These are phyloP conservation scores for Timema cristinae DNA, from an alignment of 2,888 invertebrate genomes.

Conservation along the genomic window DNA sequence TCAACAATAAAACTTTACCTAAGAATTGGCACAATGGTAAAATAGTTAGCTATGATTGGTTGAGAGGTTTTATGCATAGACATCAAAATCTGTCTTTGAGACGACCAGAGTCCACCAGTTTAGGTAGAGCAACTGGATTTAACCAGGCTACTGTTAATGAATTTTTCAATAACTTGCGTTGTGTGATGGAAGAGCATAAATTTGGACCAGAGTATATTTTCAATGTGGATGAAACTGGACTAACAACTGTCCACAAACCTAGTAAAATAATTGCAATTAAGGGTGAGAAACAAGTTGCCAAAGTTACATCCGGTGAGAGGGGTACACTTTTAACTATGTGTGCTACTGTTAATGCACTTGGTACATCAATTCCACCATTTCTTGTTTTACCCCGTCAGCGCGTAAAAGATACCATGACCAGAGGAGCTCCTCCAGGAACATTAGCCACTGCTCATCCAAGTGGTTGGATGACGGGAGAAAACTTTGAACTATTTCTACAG, in stretches of 20 bases:
- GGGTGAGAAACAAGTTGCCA: slow-evolving; percentile 1
- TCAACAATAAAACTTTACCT: neutral
- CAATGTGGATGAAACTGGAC: neutral
- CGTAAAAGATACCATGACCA: neutral
- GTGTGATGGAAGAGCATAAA: neutral
- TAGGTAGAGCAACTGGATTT: neutral
- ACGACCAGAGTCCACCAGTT: neutral
- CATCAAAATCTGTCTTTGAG: neutral
- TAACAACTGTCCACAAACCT: neutral
- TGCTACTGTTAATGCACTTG: neutral
- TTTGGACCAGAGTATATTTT: neutral
- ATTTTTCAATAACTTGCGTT: neutral
- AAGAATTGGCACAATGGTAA: neutral
- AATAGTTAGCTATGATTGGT: neutral
- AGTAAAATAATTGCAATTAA: neutral
- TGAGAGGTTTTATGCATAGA: neutral
- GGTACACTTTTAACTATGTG: neutral
- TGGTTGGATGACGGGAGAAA: slow-evolving; percentile 7
- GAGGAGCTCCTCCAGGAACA: slow-evolving; percentile 6
- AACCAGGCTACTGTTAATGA: neutral
- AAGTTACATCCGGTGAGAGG: slow-evolving; percentile 10
- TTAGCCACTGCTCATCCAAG: slow-evolving; percentile 16
- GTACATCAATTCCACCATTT: neutral
- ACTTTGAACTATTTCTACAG: neutral
- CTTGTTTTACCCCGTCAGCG: neutral